Conservation (phyloP, 2,797 vertebrate species). For the Ptychobarbus kaznakovi region DNA sequence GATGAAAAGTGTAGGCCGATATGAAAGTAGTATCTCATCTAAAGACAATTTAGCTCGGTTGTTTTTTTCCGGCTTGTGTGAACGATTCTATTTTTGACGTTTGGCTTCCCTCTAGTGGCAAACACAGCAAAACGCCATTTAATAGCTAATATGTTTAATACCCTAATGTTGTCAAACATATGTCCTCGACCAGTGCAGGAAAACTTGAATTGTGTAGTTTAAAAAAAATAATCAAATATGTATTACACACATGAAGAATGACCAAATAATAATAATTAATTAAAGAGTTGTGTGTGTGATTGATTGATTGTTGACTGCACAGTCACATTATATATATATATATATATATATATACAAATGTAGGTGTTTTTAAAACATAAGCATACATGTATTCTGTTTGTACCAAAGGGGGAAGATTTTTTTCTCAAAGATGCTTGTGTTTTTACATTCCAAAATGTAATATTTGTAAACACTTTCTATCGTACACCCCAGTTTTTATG, state of each 20-base stretch:
- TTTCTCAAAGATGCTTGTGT: not conserved
- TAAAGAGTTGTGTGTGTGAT: too few species aligned
- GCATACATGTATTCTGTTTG: not conserved
- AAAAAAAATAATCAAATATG: not conserved
- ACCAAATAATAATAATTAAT: too few species aligned
- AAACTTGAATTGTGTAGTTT: not conserved
- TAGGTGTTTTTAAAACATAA: not conserved
- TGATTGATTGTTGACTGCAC: too few species aligned
- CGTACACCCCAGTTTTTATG: not conserved
- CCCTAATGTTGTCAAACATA: not conserved
- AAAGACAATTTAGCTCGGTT: not conserved
- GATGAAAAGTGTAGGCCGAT: not conserved
- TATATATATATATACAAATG: too few species aligned
- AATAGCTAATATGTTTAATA: not conserved
- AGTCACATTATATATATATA: not conserved
- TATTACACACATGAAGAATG: not conserved
- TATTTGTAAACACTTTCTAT: not conserved
- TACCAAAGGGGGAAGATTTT: too few species aligned
- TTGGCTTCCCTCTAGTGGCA: constrained; percentile 40
- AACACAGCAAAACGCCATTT: not conserved
- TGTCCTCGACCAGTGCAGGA: too few species aligned
- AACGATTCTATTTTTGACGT: not conserved
- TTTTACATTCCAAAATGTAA: not conserved
- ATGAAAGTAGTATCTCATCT: not conserved
- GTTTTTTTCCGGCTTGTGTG: not conserved